Evolutionary conservation across 2,888 invertebrate genomes (phyloP).

Genomic region (Buathra laborator): DNA sequence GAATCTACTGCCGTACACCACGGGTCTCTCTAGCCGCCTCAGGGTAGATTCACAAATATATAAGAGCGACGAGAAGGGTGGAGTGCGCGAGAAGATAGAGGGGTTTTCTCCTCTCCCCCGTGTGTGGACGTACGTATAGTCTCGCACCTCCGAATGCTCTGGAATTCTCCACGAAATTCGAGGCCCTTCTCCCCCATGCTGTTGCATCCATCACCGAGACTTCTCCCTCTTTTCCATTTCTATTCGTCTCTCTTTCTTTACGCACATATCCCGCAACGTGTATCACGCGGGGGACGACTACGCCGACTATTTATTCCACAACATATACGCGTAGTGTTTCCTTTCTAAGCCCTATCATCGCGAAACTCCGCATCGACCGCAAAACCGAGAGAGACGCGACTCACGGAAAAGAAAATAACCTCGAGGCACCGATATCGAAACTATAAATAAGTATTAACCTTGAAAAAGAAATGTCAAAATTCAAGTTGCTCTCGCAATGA

Average conservation of each 20-base stretch:
- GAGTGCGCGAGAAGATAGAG: slow-evolving; percentile 23
- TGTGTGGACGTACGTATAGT: slow-evolving; percentile 32
- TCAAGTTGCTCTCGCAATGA: background rate
- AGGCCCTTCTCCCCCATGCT: slow-evolving; percentile 40
- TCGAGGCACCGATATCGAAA: background rate
- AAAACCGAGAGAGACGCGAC: background rate
- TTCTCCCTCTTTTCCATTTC: slow-evolving; percentile 39
- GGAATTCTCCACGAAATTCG: slow-evolving; percentile 63
- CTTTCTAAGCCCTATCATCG: background rate
- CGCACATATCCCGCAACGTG: slow-evolving; percentile 41
- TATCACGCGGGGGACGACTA: background rate
- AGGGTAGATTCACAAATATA: slow-evolving; percentile 62
- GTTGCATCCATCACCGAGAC: slow-evolving; percentile 54
- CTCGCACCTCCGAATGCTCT: slow-evolving; percentile 50
- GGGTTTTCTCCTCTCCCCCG: background rate
- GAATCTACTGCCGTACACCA: slow-evolving; percentile 76
- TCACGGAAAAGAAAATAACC: background rate
- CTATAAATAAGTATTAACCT: background rate
- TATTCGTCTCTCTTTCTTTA: slow-evolving; percentile 37
- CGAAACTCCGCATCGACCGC: slow-evolving; percentile 4
- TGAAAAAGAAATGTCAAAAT: slow-evolving; percentile 35
- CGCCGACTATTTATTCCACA: slow-evolving; percentile 44
- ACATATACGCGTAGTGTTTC: slow-evolving; percentile 1
- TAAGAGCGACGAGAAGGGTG: slow-evolving; percentile 33
- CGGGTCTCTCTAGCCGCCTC: slow-evolving; percentile 69